Evolutionary conservation across 2,888 invertebrate genomes (phyloP), one percentile per base, ranked within the genome.

Genomic region (Mactromeris polynyma): DNA sequence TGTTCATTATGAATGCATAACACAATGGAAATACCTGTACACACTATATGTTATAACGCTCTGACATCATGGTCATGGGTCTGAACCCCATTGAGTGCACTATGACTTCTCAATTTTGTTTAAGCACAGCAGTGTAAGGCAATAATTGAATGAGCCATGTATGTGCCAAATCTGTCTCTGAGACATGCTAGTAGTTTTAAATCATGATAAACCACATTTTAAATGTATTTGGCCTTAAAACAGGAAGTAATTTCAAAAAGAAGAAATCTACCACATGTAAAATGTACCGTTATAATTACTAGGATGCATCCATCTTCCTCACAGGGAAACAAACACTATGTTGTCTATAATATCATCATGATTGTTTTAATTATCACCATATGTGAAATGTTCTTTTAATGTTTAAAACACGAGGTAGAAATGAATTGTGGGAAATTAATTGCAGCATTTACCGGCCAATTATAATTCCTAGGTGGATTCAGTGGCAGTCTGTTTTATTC

Each of bases 271-370:
- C n/a, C 78, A 51, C 78, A 36, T 78, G 51, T 78, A 26, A 83
- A 83, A 78, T 83, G 78, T 78, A 83, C 82, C 6, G 78, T 78
- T 87, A 87, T 82, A 87, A 87, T 87, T 87, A 82, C 78, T 40
- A 54, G 26, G 17, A 82, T 36, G 7, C 80, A 82, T 51, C 82
- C 11, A 54, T 86, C 86, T 82, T 33, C 38, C 54, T 26, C 19
- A 21, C 21, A 46, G 17, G 54, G 79, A 82, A 83, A 78, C 31
- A 73, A 73, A 73, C 73, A 73, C 14, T 36, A 73, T 33, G 33
- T 33, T 33, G 31, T 73, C 73, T 73, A 73, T 19, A 14, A 73
- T 36, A 73, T 33, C 36, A 73, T 36, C 26, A 33, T 11, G 73
- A 2, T 36, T 17, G 31, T 36, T 33, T 73, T 11, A 33, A 73